phyloP scores from a whole-genome alignment of 1,140 invertebrate species.

The Scaptomyza montana region DNA sequence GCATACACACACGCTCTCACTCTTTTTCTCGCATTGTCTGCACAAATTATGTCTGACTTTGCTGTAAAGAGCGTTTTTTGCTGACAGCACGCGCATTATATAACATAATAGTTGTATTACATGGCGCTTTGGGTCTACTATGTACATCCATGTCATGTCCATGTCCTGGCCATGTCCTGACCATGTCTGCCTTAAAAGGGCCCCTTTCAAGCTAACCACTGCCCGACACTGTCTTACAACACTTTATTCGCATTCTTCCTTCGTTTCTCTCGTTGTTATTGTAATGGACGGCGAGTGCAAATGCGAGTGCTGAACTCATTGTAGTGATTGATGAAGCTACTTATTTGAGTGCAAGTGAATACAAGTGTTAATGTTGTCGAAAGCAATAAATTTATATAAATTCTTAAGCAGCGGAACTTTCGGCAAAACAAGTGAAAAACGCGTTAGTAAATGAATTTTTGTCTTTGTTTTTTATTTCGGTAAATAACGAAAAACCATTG shows the following conservation, averaged over 20 bases:
- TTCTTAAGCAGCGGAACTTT: too few species aligned
- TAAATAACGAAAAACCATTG: too few species aligned
- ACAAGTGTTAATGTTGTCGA: slow-evolving; percentile 45
- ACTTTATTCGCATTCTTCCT: slow-evolving; percentile 47
- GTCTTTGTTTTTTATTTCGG: too few species aligned
- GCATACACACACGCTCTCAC: not conserved
- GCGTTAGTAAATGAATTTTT: too few species aligned
- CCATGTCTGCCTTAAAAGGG: slow-evolving; percentile 15
- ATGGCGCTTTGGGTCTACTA: slow-evolving; percentile 39
- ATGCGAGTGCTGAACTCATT: slow-evolving; percentile 50
- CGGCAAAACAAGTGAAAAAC: too few species aligned
- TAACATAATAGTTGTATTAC: slow-evolving; percentile 61
- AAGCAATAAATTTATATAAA: slow-evolving; percentile 18
- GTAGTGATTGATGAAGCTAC: slow-evolving; percentile 60
- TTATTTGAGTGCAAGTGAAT: slow-evolving; percentile 49
- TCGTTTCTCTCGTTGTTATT: slow-evolving; percentile 25
- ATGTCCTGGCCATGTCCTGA: slow-evolving; percentile 11
- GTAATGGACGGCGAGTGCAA: slow-evolving; percentile 13
- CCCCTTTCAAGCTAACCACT: not conserved
- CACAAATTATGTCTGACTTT: slow-evolving; percentile 50
- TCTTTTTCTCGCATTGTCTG: slow-evolving; percentile 16
- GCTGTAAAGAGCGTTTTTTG: slow-evolving; percentile 45
- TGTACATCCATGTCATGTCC: slow-evolving; percentile 14
- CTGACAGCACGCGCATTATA: slow-evolving; percentile 73
- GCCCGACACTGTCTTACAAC: slow-evolving; percentile 45